A percentile compares a stretch with the other conserved stretches of the same genome.
Conservation (phyloP, 2,113 vertebrate species). For the Gymnobelideus leadbeateri region DNA sequence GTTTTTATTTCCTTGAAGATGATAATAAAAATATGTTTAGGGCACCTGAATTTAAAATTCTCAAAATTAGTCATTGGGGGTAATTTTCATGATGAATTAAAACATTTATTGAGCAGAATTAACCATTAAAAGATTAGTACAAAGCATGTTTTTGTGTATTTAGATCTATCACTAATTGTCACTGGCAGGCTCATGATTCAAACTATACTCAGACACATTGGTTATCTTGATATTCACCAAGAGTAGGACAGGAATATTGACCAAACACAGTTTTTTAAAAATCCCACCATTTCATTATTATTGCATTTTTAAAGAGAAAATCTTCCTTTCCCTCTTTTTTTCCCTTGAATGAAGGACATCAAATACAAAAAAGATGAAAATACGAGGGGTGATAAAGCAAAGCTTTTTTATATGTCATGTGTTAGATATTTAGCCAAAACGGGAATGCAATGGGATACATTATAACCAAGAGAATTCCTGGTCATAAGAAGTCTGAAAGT, state of each 20-base stretch:
- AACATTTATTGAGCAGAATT: constrained; percentile 46
- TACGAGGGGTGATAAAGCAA: background rate
- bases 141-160: constrained; percentile 11
- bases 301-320: background rate
- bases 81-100: constrained; percentile 27
- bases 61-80: background rate
- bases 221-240: background rate
- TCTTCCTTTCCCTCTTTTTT: too few species aligned
- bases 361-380: background rate
- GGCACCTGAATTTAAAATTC: background rate
- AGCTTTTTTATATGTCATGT: background rate
- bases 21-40: constrained; percentile 30
- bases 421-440: background rate
- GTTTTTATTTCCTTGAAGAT: constrained; percentile 9
- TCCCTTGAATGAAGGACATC: background rate
- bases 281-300: background rate
- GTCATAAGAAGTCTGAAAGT: background rate
- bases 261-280: background rate
- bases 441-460: background rate
- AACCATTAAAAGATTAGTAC: background rate
- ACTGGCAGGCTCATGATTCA: background rate
- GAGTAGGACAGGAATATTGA: background rate
- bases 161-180: constrained; percentile 29
- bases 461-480: background rate
- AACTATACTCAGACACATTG: background rate